A percentile compares a stretch with the other conserved stretches of the same genome.
These are phyloP conservation scores for Drosophila hydei DNA, from an alignment of 1,140 invertebrate genomes.

Conservation along the genomic window DNA sequence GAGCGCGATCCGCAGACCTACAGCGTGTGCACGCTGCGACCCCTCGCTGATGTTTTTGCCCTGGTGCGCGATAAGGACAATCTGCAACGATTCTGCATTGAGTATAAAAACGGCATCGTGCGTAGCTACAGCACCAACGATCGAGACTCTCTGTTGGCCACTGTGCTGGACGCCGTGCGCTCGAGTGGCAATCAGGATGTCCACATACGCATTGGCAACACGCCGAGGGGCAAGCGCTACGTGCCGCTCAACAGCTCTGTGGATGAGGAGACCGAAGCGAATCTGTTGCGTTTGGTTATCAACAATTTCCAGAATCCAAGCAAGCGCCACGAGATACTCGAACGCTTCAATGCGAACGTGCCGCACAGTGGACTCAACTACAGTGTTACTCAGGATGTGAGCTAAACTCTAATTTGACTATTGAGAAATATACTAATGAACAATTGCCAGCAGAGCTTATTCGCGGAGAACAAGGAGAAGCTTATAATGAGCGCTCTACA, in stretches of 20 bases:
- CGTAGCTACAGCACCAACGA: conserved; percentile 93
- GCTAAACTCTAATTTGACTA: conserved; percentile 60
- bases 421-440: conserved; percentile 50
- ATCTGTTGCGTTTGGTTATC: conserved; percentile 84
- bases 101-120: conserved; percentile 96
- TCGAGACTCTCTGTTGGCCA: conserved; percentile 97
- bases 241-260: conserved; percentile 94
- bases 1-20: conserved; percentile 99
- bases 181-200: conserved; percentile 98
- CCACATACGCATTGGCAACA: conserved; percentile 95
- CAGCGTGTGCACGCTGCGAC: conserved; percentile 92
- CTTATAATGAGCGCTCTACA: conserved; percentile 93
- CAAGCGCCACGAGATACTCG: conserved; percentile 89
- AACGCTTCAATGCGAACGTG: conserved; percentile 98
- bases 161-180: conserved; percentile 96
- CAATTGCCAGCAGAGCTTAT: conserved; percentile 89
- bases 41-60: conserved; percentile 95
- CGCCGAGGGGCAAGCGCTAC: conserved; percentile 93
- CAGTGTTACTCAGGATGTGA: conserved; percentile 97
- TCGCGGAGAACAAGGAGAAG: conserved; percentile 99
- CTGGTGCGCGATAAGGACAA: conserved; percentile 95
- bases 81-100: conserved; percentile 96
- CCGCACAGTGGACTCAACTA: conserved; percentile 98
- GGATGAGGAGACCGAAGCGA: conserved; percentile 97
- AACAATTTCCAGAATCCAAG: conserved; percentile 80